phyloP scores from a whole-genome alignment of 2,797 vertebrate genomes.

The Clamator glandarius region DNA sequence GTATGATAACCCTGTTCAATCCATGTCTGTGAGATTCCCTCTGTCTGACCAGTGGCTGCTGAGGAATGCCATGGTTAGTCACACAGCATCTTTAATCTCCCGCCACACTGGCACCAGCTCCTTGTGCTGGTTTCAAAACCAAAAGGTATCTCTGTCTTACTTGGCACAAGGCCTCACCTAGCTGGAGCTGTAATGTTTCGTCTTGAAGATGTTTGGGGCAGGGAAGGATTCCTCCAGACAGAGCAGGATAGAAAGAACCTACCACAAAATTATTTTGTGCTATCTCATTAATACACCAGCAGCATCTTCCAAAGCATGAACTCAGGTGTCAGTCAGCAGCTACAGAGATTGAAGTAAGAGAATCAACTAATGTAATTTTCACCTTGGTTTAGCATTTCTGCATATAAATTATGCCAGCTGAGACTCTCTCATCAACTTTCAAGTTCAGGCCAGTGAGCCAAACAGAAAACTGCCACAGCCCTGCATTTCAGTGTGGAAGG shows the following conservation, averaged over 20 bases:
- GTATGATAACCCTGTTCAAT: background rate
- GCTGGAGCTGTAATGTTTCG: background rate
- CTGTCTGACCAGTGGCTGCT: background rate
- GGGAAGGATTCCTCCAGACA: background rate
- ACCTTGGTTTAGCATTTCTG: background rate
- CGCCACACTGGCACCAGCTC: background rate
- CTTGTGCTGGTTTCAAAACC: background rate
- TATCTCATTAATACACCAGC: background rate
- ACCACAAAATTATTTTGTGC: background rate
- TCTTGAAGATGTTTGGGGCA: background rate
- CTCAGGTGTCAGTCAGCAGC: background rate
- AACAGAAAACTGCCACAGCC: background rate
- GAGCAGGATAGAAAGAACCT: background rate
- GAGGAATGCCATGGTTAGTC: background rate
- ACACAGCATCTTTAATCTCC: background rate
- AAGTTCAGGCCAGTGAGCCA: background rate
- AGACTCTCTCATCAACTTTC: background rate
- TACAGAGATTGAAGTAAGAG: background rate
- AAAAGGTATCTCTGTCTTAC: background rate
- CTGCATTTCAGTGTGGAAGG: background rate
- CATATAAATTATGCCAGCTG: background rate
- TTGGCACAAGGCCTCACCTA: background rate
- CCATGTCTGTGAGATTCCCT: background rate
- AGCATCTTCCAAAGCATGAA: background rate
- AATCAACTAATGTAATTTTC: background rate